Base-by-base conservation (phyloP, 2,888 invertebrate genomes). In the Leptinotarsa juncta region DNA sequence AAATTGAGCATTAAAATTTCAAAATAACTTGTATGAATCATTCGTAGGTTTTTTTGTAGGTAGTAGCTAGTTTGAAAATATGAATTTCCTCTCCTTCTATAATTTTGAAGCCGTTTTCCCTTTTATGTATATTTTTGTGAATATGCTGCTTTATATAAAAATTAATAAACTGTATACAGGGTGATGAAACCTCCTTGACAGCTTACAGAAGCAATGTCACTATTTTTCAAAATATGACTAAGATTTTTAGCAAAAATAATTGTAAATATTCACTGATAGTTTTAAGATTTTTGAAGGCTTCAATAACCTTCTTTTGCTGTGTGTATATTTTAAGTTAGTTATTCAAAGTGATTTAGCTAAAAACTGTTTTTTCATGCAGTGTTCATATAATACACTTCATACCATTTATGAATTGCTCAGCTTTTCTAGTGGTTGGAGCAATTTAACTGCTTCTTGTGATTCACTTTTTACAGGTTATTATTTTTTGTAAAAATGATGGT, bases 181-280 rank as follows among this genome's bases (percentile, higher is more conserved):
- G 62, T 62, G 32, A 32, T 62, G 16, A 18, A 62, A 62, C 62
- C 62, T 62, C n/a, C 62, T 62, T 42, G 62, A 62, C 62, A 7
- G 62, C 62, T 57, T 42, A 62, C 32, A 14, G 26, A 62, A 42
- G 42, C 10, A 32, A 62, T n/a, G 62, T 62, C 62, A 42, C 26
- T 62, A 62, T 62, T 62, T 62, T 62, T 32, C 16, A 26, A 23
- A 32, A 26, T 62, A 15, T 26, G 16, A 12, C 4, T 16, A 32
- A 62, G 16, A 62, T 62, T 42, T 42, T 42, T 12, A 16, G 32
- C 20, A 16, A 3, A 32, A 62, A 32, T n/a, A 42, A 32, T 62
- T 62, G 16, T 62, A 20, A 62, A 32, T 62, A 18, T 42, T 62
- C 18, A 62, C 32, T 18, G 32, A n/a, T 32, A 32, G 62, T 32